Base-by-base conservation (phyloP, 2,797 vertebrate genomes). In the Chrosomus eos region DNA sequence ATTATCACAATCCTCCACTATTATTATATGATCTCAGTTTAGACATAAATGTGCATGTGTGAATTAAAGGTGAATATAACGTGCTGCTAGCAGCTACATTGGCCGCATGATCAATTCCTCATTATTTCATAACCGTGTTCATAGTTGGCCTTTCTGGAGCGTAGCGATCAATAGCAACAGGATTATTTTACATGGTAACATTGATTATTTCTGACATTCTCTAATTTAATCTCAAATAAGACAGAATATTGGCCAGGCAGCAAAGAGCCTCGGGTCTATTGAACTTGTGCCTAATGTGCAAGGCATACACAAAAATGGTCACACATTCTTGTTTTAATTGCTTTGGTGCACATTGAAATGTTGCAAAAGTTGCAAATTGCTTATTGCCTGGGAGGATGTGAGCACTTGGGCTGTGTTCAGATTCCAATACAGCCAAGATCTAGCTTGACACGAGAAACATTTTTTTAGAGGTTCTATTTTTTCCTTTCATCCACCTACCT, bases 111-210 rank as follows among this genome's bases (percentile, higher is more conserved):
- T 88, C 87, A 77, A 82, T 89, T 48, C 82, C 76, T 89, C 81
- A 88, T 88, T 88, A 88, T 88, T 90, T 86, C 77, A 83, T 81
- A 83, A 80, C 84, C 68, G 26, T 67, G 60, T 80, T 88, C 81
- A 86, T 74, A 81, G 77, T 86, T 83, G 78, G 87, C 73, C 78
- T 85, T 88, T 89, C 90, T 81, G 76, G 86, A 86, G 85, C 53
- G 73, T 21, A 28, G 51, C 43, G 74, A 84, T 91, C 85, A 82
- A 89, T 88, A 87, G 48, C 43, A 91, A 90, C 86, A 75, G 80
- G 80, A 88, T 92, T 31, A 82, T 90, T 86, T 89, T 85, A 88
- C 80, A 83, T 58, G 76, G 74, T 48, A 74, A 79, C 83, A 89
- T 90, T 85, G 84, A 89, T 83, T 82, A 78, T 85, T 83, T 87